Evolutionary conservation across 2,113 vertebrate species (phyloP).

Genomic region (Ascaphus truei): DNA sequence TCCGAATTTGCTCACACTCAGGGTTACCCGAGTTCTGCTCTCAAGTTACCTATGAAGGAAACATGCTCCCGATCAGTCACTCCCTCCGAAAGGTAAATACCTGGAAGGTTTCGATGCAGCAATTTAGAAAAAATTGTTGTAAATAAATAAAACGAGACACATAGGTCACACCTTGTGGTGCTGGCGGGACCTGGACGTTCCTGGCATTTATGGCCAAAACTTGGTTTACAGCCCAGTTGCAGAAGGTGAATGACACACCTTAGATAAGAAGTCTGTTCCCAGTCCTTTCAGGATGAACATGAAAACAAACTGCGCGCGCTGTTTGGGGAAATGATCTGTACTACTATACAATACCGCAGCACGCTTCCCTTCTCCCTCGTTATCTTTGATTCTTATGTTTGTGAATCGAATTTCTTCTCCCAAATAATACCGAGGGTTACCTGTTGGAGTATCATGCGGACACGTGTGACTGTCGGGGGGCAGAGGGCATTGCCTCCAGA

Average conservation of each 20-base stretch:
- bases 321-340: too few relatives aligned
- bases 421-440: too few relatives aligned
- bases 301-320: too few relatives aligned
- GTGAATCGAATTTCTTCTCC: too few relatives aligned
- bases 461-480: too few relatives aligned
- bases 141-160: constrained; percentile 25
- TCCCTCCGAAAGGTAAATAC: background rate
- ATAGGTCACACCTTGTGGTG: background rate
- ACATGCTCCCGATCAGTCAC: background rate
- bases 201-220: constrained; percentile 36
- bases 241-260: constrained; percentile 15
- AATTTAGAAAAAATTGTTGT: background rate
- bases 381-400: too few relatives aligned
- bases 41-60: constrained; percentile 28
- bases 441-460: too few relatives aligned
- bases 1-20: too few relatives aligned
- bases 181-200: constrained; percentile 19
- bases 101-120: background rate
- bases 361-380: too few relatives aligned
- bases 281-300: background rate
- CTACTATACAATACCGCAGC: too few relatives aligned
- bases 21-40: background rate
- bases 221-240: constrained; percentile 12
- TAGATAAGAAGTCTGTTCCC: constrained; percentile 34
- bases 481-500: too few relatives aligned